phyloP scores from a whole-genome alignment of 2,113 vertebrate species.

The Osmerus mordax region DNA sequence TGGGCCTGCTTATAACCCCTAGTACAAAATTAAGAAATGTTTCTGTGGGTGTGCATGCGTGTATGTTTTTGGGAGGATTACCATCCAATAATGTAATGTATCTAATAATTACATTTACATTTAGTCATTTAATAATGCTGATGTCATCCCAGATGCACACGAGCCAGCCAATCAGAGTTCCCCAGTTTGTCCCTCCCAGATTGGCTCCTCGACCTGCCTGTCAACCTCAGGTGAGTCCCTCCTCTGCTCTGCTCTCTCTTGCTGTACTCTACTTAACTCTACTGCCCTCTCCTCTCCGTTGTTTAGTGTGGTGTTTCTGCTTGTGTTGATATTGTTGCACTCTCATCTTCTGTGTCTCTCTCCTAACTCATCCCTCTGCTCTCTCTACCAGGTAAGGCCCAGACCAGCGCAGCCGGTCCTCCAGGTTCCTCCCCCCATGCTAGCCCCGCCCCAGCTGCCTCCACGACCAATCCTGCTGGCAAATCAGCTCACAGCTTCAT shows the following conservation, averaged over 20 bases:
- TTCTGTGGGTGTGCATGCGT: neutral
- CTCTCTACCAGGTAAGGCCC: constrained; percentile 77
- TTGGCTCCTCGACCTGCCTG: constrained; percentile 84
- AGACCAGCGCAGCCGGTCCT: constrained; percentile 81
- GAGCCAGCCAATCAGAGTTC: constrained; percentile 85
- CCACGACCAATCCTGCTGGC: constrained; percentile 87
- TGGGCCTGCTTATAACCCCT: neutral
- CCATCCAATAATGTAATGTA: neutral
- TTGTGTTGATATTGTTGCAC: too few species aligned
- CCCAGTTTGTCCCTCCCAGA: constrained; percentile 86
- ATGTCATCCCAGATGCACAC: constrained; percentile 80
- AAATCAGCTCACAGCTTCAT: constrained; percentile 80
- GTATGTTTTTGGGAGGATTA: neutral
- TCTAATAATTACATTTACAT: neutral
- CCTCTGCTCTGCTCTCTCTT: neutral
- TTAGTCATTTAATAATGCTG: constrained; percentile 1
- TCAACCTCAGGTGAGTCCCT: constrained; percentile 80
- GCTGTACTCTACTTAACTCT: neutral
- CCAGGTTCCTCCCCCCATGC: constrained; percentile 81
- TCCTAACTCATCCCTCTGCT: neutral
- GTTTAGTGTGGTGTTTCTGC: too few species aligned
- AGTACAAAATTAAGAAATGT: neutral
- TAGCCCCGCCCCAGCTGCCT: constrained; percentile 84
- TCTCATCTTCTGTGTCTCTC: neutral
- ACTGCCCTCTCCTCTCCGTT: neutral